phyloP scores from a whole-genome alignment of 1,140 invertebrate genomes.

The Coelopa frigida region DNA sequence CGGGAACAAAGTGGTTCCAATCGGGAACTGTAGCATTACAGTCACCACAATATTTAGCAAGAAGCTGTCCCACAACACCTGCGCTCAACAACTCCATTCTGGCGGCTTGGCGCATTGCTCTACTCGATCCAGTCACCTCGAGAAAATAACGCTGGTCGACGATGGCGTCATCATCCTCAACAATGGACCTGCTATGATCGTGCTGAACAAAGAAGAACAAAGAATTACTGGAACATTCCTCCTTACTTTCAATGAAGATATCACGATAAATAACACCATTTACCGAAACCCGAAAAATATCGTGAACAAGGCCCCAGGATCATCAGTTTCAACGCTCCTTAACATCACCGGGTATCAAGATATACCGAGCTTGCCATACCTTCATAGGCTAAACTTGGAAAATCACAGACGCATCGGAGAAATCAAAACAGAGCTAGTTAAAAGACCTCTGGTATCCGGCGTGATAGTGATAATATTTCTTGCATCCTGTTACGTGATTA shows the following conservation, averaged over 20 bases:
- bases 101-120: not conserved
- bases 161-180: not conserved
- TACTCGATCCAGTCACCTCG: not conserved
- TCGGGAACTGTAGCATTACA: not conserved
- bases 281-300: not conserved
- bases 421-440: conserved; percentile 15
- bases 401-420: not conserved
- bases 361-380: not conserved
- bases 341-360: not conserved
- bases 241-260: too few relatives aligned
- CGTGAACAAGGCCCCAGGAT: not conserved
- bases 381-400: conserved; percentile 1
- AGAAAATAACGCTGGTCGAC: not conserved
- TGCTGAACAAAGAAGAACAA: too few relatives aligned
- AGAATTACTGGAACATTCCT: too few relatives aligned
- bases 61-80: not conserved
- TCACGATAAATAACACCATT: too few relatives aligned
- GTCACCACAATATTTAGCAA: not conserved
- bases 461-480: too few relatives aligned
- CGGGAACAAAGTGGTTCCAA: not conserved
- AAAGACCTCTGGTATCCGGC: too few relatives aligned
- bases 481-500: too few relatives aligned
- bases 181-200: too few relatives aligned
- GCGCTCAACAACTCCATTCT: conserved; percentile 3
- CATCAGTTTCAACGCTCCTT: not conserved